Base-by-base conservation (phyloP, 1,140 invertebrate species). In the Lutraria rhynchaena region DNA sequence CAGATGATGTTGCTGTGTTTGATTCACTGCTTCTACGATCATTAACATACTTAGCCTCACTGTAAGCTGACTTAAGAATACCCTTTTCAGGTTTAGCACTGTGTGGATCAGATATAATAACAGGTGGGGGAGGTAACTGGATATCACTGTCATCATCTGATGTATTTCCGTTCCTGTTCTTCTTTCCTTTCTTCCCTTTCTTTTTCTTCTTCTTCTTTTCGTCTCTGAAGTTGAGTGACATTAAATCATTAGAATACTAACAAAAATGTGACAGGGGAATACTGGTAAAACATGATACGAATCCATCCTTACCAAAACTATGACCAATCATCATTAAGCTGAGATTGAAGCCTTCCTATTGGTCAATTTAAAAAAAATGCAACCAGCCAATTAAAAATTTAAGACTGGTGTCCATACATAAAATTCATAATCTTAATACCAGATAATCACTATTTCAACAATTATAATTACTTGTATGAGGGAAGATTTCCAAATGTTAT, bases 141-240 rank as follows among this genome's bases (percentile, higher is more conserved):
- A 90, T 80, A 58, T 91, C 90, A 87, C 89, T 91, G 27, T 91
- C 90, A 49, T 90, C 89, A 60, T 89, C 90, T 82, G 87, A 88
- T 19, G 87, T 87, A 24, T 75, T 63, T 27, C 83, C 67, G 33
- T 85, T 86, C 35, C 85, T 86, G 51, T 82, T 86, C 37, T 83
- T 85, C 35, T 74, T 83, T 19, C 58, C 74, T 60, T 82, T 89
- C 24, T 61, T 71, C 3, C 41, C 41, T 49, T 63, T 75, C 37
- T 75, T 75, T 35, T 73, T 73, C 37, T 44, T 69, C 41, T 81
- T 70, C 35, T 55, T 70, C 35, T 81, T 81, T 33, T 81, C 77
- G 71, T 81, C 58, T 46, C 77, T 81, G 65, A 15, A 63, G 60
- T 63, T n/a, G n/a, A n/a, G n/a, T n/a, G n/a, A n/a, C n/a, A n/a